Evolutionary conservation across 2,888 invertebrate species (phyloP), one percentile per base, ranked within the genome.

Genomic region (Incurvaria masculella): DNA sequence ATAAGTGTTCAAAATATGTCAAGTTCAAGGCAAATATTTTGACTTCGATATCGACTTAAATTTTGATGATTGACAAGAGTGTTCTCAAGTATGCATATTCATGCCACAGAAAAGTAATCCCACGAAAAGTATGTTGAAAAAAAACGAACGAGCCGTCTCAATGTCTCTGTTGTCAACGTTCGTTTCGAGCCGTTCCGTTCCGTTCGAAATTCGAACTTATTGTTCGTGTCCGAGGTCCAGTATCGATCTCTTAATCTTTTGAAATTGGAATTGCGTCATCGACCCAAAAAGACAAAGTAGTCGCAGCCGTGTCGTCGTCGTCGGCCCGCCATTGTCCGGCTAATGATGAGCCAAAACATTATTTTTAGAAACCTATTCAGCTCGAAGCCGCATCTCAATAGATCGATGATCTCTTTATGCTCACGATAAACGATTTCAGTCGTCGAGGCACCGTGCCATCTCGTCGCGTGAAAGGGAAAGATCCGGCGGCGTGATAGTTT

Each of bases 81-180:
- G 72, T 69, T 73, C 69, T 73, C 74, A 72, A 75, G 71, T 74
- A 73, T 74, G 76, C 74, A 78, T 73, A 75, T 74, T 72, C 64
- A 72, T n/a, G n/a, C n/a, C n/a, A n/a, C n/a, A n/a, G n/a, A n/a
- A n/a, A n/a, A n/a, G n/a, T n/a, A n/a, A n/a, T n/a, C n/a, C n/a
- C n/a, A n/a, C n/a, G n/a, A n/a, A n/a, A n/a, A n/a, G n/a, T n/a
- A n/a, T n/a, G n/a, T n/a, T n/a, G n/a, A n/a, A n/a, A n/a, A n/a
- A n/a, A n/a, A 76, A 76, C 66, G 27, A 76, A 76, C 72, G 69
- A 70, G 72, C 68, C 68, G 65, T 68, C 65, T 66, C 72, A 66
- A 76, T 75, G 74, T 76, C 74, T 78, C 73, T 72, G 74, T 78
- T 76, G 76, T 76, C 76, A 76, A 75, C 75, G 72, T 58, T 64